Base-by-base conservation (phyloP, 2,888 invertebrate genomes). In the Drosophila nr. medialis region DNA sequence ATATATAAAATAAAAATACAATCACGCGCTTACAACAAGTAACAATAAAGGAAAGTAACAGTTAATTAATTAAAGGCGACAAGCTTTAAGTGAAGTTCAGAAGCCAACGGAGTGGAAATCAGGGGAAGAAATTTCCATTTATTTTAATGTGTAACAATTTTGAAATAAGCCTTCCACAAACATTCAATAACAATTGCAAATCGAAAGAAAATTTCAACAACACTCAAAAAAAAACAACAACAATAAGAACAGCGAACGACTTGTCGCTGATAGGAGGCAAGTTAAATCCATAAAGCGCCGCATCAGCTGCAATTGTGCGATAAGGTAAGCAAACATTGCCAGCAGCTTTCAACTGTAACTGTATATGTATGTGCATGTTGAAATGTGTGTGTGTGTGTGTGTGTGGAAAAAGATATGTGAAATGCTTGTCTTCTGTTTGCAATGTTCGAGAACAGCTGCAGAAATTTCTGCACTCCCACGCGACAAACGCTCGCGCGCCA, bases 291-390 rank as follows among this genome's bases (percentile, higher is more conserved):
- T 75, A 83, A 80, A 83, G 68, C 66, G 68, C 70, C 62, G 79
- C 76, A 84, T 85, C 87, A 85, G 87, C 87, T 85, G 85, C 85
- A 85, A 80, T 87, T 81, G 64, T 77, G 79, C 85, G 85, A 85
- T 85, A 87, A 87, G 88, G 85, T 88, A 60, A 88, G 88, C 85
- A 77, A 77, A 79, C 58, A 78, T 61, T 68, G 62, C 60, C 49
- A 56, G 18, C 36, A 64, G 34, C 36, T 36, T 24, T 27, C 45
- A 45, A 45, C 15, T 45, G 45, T 15, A 56, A 30, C 34, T 50
- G 21, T 58, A 32, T 58, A 50, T 60, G 40, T 45, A 34, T 50
- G 18, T 50, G 15, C n/a, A n/a, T 49, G 36, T 27, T 4, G 24
- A 15, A 30, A 36, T 24, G 32, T 49, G 50, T 34, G 18, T 49